Base-by-base conservation (phyloP, 2,797 vertebrate genomes). In the Gymnodraco acuticeps region DNA sequence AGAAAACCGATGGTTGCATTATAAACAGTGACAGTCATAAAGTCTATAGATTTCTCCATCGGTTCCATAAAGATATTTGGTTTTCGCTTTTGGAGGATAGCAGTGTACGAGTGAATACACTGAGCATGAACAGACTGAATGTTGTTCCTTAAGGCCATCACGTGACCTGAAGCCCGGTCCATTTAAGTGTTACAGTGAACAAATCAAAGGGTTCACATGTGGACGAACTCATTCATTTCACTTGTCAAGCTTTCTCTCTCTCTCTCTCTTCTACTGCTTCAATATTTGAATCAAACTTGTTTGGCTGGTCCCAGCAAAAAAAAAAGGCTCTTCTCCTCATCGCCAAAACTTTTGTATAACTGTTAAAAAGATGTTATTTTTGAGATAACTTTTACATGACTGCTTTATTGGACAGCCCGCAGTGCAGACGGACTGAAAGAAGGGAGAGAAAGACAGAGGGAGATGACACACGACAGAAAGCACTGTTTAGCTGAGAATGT, bases 221-320 rank as follows among this genome's bases (percentile, higher is more conserved):
- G 56, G 56, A 63, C 41, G 0, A 64, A 55, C 38, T 20, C 33
- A 69, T 66, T 77, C 1, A 65, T 85, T 81, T 83, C 61, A 53
- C 52, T 61, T 68, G 69, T 85, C 61, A 23, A 66, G 54, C 60
- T 79, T 84, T 86, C 73, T 38, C 33, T 38, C 33, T 78, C 68
- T 67, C 16, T 78, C 68, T 68, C 16, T 66, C 23, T 27, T 75
- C 42, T 62, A 62, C 70, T 65, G 75, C 78, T 82, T 65, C 71
- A 68, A 53, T 55, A 69, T 87, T 64, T 77, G 73, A 88, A 85
- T 86, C 86, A 62, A 58, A 87, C 65, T 87, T 91, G 89, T 91
- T 91, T 90, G 91, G 92, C 92, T 92, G 92, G 92, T 92, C 89
- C 92, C 89, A 90, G 87, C 73, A 79, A 88, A 81, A 79, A 62